Conservation (phyloP, 2,888 invertebrate species). For the Ichneumoninae sp. region DNA sequence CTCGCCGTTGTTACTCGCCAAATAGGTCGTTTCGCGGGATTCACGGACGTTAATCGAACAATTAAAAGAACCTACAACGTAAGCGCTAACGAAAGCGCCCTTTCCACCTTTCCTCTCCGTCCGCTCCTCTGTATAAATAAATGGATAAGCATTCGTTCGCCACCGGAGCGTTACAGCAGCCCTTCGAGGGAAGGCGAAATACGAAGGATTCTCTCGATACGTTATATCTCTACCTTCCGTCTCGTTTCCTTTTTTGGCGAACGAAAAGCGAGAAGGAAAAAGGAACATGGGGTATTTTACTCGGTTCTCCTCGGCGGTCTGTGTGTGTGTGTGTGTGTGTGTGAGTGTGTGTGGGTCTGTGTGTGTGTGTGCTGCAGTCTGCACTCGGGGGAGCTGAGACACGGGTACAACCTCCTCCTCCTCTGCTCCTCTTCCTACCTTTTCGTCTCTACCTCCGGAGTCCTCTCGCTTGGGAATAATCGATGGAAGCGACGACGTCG, state of each 20-base stretch:
- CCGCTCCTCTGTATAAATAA: conserved; percentile 5
- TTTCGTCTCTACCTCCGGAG: conserved; percentile 24
- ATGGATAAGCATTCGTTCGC: conserved; percentile 43
- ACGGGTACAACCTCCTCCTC: conserved; percentile 41
- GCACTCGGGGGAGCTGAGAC: conserved; percentile 67
- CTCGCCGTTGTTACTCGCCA: conserved; percentile 36
- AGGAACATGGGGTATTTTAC: conserved; percentile 47
- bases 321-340: not conserved
- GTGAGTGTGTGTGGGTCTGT: not conserved
- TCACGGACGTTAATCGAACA: conserved; percentile 29
- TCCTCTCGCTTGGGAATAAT: conserved; percentile 60
- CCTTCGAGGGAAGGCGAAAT: conserved; percentile 16
- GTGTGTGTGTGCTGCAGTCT: conserved; percentile 48
- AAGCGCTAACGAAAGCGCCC: not conserved
- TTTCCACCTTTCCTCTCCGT: not conserved
- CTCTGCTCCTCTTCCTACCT: conserved; percentile 45
- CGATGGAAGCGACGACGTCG: conserved; percentile 65
- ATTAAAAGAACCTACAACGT: conserved; percentile 23
- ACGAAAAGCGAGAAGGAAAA: conserved; percentile 41
- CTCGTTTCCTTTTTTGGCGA: conserved; percentile 48
- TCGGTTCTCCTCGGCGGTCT: conserved; percentile 44
- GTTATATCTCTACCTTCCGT: conserved; percentile 18
- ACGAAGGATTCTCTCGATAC: conserved; percentile 33
- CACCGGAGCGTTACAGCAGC: conserved; percentile 19
- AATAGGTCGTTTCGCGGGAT: conserved; percentile 24